Base-by-base conservation (phyloP, 2,797 vertebrate genomes). In the Acanthurus lineatus region DNA sequence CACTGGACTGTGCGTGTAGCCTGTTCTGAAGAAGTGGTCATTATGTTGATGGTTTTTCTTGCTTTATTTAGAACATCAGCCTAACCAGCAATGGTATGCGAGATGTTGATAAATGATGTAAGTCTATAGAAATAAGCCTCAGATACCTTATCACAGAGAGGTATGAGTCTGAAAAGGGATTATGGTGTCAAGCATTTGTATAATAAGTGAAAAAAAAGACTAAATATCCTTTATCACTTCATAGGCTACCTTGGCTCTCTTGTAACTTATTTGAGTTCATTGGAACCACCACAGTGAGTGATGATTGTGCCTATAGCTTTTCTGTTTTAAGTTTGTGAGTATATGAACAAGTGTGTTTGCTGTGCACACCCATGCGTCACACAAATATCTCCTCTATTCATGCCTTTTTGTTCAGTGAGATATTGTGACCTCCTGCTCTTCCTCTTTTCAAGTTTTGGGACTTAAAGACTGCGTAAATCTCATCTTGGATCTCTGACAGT, bases 41-140 rank as follows among this genome's bases (percentile, higher is more conserved):
- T 61, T 47, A 25, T 62, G 32, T 66, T 8, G 60, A 19, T 40
- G 49, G 49, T 12, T 52, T 58, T 32, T 47, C 15, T 47, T 15
- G 38, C 35, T 53, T 57, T 65, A 49, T 57, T 59, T 70, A 17
- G 16, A 71, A 44, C n/a, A 40, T 59, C 25, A 22, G 22, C 20
- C 25, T 28, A 56, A 57, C 11, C 42, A 17, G 32, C 16, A 28
- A 51, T 35, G 7, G 4, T 42, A 16, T 11, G 9, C 11, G 11
- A 45, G 35, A 61, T 52, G 42, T 6, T 71, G 48, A 32, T 28
- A 53, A 53, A 72, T 53, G 38, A 62, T 53, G 22, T 14, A 70
- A 60, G 68, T 40, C 9, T 51, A 17, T n/a, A 49, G 45, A 59
- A 49, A 59, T 32, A 59, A 38, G 9, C n/a, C 42, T 16, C 22